Evolutionary conservation across 2,113 vertebrate species (phyloP).

Genomic region (Tapirus terrestris): DNA sequence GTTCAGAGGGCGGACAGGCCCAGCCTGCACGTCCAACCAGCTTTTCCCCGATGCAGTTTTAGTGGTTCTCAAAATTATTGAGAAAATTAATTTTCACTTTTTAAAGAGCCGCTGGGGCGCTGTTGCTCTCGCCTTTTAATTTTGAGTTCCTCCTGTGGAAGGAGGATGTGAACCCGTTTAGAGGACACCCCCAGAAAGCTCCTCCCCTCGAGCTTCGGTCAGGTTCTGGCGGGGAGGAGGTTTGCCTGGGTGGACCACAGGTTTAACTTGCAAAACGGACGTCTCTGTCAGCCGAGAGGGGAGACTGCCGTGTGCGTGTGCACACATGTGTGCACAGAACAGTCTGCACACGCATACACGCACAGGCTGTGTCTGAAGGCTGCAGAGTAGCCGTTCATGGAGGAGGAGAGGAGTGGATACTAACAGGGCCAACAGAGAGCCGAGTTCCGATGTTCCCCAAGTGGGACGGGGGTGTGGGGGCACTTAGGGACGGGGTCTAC

Average conservation of each 20-base stretch:
- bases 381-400: rapidly evolving
- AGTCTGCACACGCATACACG: rapidly evolving
- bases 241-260: not conserved
- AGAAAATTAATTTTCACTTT: conserved; percentile 54
- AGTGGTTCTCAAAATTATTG: not conserved
- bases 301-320: no score
- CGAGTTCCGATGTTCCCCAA: no score
- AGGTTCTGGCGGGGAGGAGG: not conserved
- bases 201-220: not conserved
- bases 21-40: rapidly evolving
- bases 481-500: not conserved
- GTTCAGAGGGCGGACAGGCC: conserved; percentile 50
- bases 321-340: rapidly evolving
- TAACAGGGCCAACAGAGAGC: not conserved
- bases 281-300: not conserved
- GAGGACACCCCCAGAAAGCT: not conserved
- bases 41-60: not conserved
- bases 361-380: not conserved
- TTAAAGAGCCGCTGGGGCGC: not conserved
- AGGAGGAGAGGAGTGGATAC: not conserved
- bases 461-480: no score
- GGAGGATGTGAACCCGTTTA: not conserved
- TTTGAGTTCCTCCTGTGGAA: not conserved
- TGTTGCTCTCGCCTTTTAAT: not conserved
- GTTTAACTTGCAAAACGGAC: not conserved